These are phyloP conservation scores for Sussaba pulchella DNA, from an alignment of 2,888 invertebrate species.

Conservation along the genomic window DNA sequence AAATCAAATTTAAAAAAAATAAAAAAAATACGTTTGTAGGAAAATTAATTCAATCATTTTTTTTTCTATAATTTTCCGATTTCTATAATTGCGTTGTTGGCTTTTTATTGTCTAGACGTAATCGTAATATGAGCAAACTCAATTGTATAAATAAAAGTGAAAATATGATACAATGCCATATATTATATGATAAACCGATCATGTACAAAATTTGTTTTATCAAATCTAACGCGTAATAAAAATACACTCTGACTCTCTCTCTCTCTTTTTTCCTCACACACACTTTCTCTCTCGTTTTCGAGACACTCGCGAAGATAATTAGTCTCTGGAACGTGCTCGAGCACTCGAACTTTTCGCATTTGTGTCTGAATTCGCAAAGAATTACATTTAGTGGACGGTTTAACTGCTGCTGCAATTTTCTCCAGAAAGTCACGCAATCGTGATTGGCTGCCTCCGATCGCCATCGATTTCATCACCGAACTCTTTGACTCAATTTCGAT, in stretches of 20 bases:
- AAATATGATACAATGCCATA: conserved; percentile 63
- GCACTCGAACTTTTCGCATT: conserved; percentile 31
- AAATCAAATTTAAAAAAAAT: not conserved
- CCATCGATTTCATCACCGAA: not conserved
- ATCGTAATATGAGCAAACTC: conserved; percentile 67
- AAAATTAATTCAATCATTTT: no score
- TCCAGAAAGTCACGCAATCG: not conserved
- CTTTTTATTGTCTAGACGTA: conserved; percentile 22
- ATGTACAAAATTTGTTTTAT: conserved; percentile 55
- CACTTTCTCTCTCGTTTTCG: conserved; percentile 3
- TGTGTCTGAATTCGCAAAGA: conserved; percentile 3
- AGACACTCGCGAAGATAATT: conserved; percentile 39
- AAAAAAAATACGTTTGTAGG: no score
- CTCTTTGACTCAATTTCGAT: no score
- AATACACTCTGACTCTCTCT: conserved; percentile 47
- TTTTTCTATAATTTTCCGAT: not conserved
- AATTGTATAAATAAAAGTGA: conserved; percentile 62
- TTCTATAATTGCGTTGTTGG: conserved; percentile 25
- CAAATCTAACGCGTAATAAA: conserved; percentile 38
- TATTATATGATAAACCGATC: conserved; percentile 43
- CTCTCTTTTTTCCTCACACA: conserved; percentile 10
- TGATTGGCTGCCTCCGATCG: not conserved
- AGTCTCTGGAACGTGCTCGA: conserved; percentile 28
- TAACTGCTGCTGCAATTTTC: conserved; percentile 8
- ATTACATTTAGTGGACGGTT: conserved; percentile 51